phyloP scores from a whole-genome alignment of 2,888 invertebrate species.

The Buathra laborator region DNA sequence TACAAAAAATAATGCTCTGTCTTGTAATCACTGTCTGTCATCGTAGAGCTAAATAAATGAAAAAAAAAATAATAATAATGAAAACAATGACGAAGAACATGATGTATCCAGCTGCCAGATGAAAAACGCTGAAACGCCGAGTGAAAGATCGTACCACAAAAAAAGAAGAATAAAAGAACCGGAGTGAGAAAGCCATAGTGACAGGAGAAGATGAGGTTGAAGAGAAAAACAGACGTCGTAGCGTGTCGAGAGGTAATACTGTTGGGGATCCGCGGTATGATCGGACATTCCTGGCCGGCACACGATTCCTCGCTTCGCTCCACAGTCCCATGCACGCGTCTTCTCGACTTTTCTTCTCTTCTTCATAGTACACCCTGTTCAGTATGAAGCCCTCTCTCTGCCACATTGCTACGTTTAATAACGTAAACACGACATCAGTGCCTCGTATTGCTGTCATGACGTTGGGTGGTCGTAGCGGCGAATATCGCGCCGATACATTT shows the following conservation, averaged over 20 bases:
- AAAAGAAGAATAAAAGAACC: background rate
- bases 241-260: conserved; percentile 54
- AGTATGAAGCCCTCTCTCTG: conserved; percentile 35
- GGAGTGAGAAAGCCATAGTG: conserved; percentile 23
- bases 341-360: conserved; percentile 40
- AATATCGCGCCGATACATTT: conserved; percentile 63
- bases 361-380: conserved; percentile 47
- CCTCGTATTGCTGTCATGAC: conserved; percentile 73
- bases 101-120: background rate
- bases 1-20: too few relatives aligned
- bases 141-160: conserved; percentile 5
- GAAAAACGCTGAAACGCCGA: conserved; percentile 23
- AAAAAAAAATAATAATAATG: background rate
- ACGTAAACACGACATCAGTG: conserved; percentile 76
- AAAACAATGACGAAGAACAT: background rate
- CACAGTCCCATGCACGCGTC: conserved; percentile 35
- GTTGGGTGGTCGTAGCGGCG: conserved; percentile 69
- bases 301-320: conserved; percentile 45
- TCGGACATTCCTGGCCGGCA: conserved; percentile 59
- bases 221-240: conserved; percentile 38
- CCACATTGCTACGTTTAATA: conserved; percentile 69
- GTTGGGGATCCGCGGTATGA: conserved; percentile 51
- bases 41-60: conserved; percentile 1
- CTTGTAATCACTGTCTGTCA: background rate
- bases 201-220: conserved; percentile 35